Conservation (phyloP, 2,888 invertebrate species). For the Sussaba pulchella region DNA sequence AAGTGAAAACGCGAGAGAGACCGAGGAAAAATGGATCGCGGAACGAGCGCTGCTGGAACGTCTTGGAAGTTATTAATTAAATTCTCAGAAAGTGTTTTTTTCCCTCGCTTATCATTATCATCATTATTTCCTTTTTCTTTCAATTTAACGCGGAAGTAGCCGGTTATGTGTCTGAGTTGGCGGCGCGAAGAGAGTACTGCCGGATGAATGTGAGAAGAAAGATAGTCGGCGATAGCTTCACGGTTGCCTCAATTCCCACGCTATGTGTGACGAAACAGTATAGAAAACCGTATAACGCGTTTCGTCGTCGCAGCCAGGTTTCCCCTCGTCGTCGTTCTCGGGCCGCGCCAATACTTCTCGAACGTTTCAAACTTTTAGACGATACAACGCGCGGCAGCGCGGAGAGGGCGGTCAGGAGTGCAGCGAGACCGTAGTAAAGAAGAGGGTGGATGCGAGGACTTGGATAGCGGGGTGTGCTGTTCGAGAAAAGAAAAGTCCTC, state of each 20-base stretch:
- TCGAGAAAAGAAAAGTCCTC: slow-evolving; percentile 14
- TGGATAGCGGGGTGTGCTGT: slow-evolving; percentile 29
- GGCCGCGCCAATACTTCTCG: slow-evolving; percentile 61
- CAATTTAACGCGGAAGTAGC: slow-evolving; percentile 12
- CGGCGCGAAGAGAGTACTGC: slow-evolving; percentile 34
- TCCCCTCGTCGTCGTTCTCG: slow-evolving; percentile 26
- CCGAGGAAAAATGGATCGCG: background rate
- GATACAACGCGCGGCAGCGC: slow-evolving; percentile 39
- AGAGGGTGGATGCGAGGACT: slow-evolving; percentile 30
- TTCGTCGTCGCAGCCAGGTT: slow-evolving; percentile 48
- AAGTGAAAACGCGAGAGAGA: slow-evolving; percentile 4
- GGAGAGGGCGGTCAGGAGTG: slow-evolving; percentile 29
- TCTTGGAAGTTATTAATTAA: slow-evolving; percentile 73
- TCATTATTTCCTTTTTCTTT: background rate
- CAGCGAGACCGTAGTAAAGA: slow-evolving; percentile 30
- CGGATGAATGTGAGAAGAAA: slow-evolving; percentile 36
- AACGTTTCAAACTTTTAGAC: slow-evolving; percentile 58
- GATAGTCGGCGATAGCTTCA: slow-evolving; percentile 9
- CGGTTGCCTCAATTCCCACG: slow-evolving; percentile 43
- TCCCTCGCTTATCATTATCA: slow-evolving; percentile 30
- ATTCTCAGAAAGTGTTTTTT: slow-evolving; percentile 64
- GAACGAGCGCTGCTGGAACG: slow-evolving; percentile 14
- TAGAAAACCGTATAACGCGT: slow-evolving; percentile 35
- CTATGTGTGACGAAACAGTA: slow-evolving; percentile 39
- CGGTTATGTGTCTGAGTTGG: slow-evolving; percentile 8